Conservation (phyloP, 2,113 vertebrate genomes). For the Odobenus rosmarus region DNA sequence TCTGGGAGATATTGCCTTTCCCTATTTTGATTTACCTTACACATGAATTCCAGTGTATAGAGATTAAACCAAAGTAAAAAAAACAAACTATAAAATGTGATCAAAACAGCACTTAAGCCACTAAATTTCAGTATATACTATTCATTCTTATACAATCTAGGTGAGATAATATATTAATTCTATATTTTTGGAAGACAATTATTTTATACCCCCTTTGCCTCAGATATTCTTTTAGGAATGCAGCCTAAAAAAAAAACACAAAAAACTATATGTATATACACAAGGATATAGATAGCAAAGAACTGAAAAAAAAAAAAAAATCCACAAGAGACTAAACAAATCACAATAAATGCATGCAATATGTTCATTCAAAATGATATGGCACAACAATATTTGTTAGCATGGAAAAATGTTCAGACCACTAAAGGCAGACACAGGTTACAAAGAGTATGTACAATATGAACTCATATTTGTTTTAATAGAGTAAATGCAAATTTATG, state of each 20-base stretch:
- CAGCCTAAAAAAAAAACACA: constrained; percentile 16
- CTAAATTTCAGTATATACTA: background rate
- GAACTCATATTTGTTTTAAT: constrained; percentile 28
- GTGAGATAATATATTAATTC: constrained; percentile 12
- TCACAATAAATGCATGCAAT: constrained; percentile 31
- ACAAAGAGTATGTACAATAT: constrained; percentile 49
- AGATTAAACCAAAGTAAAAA: constrained; percentile 36
- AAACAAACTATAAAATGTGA: constrained; percentile 1
- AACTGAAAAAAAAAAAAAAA: constrained; percentile 49
- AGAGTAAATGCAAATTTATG: constrained; percentile 15
- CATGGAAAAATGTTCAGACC: background rate
- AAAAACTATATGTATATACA: background rate
- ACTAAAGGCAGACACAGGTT: constrained; percentile 43
- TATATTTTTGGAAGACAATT: constrained; percentile 4
- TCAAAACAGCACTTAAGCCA: constrained; percentile 20
- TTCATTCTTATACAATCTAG: background rate
- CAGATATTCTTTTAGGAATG: constrained; percentile 27
- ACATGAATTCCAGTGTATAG: constrained; percentile 7
- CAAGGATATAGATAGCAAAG: constrained; percentile 43
- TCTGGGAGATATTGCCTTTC: background rate
- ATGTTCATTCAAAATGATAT: constrained; percentile 30
- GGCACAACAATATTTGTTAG: constrained; percentile 18
- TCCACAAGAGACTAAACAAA: constrained; percentile 43
- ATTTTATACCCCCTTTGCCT: constrained; percentile 18
- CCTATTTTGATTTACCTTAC: background rate